Evolutionary conservation across 2,113 vertebrate genomes (phyloP).

Genomic region (Siniperca knerii): DNA sequence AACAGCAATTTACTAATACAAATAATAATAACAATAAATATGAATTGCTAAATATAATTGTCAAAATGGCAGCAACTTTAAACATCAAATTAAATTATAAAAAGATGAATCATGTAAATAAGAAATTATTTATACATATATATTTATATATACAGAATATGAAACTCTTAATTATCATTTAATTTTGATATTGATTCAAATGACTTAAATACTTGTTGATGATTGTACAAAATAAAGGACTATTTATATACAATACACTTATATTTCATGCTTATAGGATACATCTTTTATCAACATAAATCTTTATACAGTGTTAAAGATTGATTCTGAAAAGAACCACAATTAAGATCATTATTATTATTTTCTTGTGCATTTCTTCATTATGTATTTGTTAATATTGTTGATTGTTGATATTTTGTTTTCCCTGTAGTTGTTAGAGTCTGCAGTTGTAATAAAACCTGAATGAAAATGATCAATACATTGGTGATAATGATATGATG

Average conservation of each 20-base stretch:
- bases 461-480: not conserved
- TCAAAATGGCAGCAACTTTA: not conserved
- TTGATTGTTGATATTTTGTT: not conserved
- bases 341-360: not conserved
- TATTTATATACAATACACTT: not conserved
- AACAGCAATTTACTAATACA: not conserved
- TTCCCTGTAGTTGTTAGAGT: not conserved
- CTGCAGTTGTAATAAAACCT: not conserved
- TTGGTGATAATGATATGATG: not conserved
- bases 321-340: not conserved
- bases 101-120: not conserved
- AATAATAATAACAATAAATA: not conserved
- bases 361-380: not conserved
- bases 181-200: not conserved
- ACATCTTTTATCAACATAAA: not conserved
- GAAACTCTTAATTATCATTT: not conserved
- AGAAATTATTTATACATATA: not conserved
- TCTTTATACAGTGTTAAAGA: not conserved
- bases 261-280: not conserved
- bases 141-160: not conserved
- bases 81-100: not conserved
- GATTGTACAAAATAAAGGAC: not conserved
- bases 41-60: no score
- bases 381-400: not conserved
- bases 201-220: no score